phyloP scores from a whole-genome alignment of 2,113 vertebrate species.

The Podarcis cretensis region DNA sequence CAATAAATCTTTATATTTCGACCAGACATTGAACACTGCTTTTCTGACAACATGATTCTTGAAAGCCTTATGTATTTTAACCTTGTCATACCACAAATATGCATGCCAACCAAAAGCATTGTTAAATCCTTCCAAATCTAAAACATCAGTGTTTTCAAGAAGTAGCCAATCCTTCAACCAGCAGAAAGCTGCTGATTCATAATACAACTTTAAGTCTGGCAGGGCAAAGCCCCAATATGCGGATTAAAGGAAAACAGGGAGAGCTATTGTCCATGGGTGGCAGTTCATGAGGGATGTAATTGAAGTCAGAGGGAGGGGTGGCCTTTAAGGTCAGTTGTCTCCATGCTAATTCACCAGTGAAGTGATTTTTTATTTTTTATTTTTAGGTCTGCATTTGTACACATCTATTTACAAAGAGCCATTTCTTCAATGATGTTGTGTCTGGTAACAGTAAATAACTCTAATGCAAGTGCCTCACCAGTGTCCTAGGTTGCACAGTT shows the following conservation, averaged over 20 bases:
- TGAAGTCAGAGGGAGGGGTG: background rate
- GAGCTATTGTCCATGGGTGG: background rate
- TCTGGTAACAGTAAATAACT: background rate
- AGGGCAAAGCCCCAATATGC: too few species aligned
- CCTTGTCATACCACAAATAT: too few species aligned
- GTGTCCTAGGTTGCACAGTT: accelerated
- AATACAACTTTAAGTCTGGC: too few species aligned
- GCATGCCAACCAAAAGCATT: too few species aligned
- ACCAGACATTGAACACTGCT: too few species aligned
- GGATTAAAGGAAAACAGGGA: background rate
- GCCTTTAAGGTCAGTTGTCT: background rate
- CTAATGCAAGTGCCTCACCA: background rate
- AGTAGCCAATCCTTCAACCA: too few species aligned
- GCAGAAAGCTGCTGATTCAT: too few species aligned
- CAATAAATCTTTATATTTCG: too few species aligned
- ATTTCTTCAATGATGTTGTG: background rate
- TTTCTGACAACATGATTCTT: too few species aligned
- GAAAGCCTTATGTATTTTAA: too few species aligned
- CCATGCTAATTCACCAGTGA: background rate
- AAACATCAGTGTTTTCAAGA: too few species aligned
- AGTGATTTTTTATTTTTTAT: background rate
- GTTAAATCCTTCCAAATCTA: too few species aligned
- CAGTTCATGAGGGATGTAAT: background rate
- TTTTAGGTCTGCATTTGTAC: background rate
- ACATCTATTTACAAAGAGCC: background rate